phyloP scores from a whole-genome alignment of 2,797 vertebrate species.

The Tangara arthus region DNA sequence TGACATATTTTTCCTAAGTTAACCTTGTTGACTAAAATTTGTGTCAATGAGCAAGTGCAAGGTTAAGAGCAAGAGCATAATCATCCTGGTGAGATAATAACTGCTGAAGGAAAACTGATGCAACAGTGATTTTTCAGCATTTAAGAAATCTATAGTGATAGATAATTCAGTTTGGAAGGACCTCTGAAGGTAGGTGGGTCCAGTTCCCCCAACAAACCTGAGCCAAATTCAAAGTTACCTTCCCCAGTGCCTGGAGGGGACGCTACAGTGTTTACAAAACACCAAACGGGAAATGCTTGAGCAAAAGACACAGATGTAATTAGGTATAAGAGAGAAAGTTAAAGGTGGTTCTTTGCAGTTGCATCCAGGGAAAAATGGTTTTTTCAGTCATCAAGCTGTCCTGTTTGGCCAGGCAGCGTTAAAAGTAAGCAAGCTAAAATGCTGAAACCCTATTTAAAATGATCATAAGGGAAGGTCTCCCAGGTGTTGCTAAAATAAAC shows the following conservation, averaged over 20 bases:
- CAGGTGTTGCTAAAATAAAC: neutral
- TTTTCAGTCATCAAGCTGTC: neutral
- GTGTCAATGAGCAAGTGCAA: slow-evolving; percentile 38
- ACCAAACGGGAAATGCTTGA: neutral
- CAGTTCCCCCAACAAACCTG: neutral
- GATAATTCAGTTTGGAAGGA: slow-evolving; percentile 38
- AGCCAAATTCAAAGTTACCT: neutral
- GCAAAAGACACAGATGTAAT: neutral
- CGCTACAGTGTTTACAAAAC: neutral
- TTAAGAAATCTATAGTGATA: neutral
- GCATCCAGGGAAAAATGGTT: neutral
- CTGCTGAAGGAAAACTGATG: neutral
- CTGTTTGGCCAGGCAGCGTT: neutral
- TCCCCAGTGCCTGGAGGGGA: neutral
- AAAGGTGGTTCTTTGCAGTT: neutral
- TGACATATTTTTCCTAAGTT: slow-evolving; percentile 36
- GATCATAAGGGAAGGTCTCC: neutral
- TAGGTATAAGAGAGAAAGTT: neutral
- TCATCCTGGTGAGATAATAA: neutral
- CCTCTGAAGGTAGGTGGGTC: slow-evolving; percentile 4
- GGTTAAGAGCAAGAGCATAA: slow-evolving; percentile 46
- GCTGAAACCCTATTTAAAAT: neutral
- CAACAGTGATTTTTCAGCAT: neutral
- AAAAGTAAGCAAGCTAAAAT: neutral
- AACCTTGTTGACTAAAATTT: slow-evolving; percentile 52